phyloP scores from a whole-genome alignment of 2,113 vertebrate genomes.

The Spea multiplicata region DNA sequence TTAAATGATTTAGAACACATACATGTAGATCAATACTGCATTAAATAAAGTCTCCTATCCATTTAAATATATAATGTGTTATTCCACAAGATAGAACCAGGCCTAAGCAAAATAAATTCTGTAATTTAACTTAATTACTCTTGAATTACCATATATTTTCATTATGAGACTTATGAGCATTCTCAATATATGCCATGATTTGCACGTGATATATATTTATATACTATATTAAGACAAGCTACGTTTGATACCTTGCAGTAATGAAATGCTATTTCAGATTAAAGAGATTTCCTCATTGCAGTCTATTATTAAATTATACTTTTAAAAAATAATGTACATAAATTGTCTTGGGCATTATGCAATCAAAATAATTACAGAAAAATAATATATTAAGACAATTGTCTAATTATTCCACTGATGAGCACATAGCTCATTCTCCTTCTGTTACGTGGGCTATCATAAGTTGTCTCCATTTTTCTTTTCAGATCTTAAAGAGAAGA shows the following conservation, averaged over 20 bases:
- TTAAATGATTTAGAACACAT: no score
- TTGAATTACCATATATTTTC: not conserved
- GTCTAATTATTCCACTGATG: not conserved
- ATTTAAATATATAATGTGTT: no score
- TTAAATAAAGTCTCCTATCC: no score
- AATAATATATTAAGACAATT: conserved; percentile 8
- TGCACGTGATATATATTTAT: not conserved
- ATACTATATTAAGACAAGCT: not conserved
- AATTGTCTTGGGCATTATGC: conserved; percentile 18
- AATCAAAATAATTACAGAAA: conserved; percentile 23
- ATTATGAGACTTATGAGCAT: conserved; percentile 20
- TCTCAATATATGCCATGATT: conserved; percentile 2
- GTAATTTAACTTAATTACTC: not conserved
- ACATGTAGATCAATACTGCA: no score
- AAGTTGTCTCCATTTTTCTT: conserved; percentile 32
- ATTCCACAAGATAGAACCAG: not conserved
- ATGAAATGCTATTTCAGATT: conserved; percentile 24
- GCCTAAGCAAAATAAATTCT: not conserved
- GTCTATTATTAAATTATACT: conserved; percentile 33
- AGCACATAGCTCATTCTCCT: not conserved
- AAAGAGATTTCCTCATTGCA: conserved; percentile 38
- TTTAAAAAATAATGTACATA: conserved; percentile 48
- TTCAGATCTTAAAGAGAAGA: conserved; percentile 28
- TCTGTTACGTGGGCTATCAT: conserved; percentile 5
- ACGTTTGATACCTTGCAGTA: not conserved